Percentiles rank a stretch among this genome's conserved stretches.
Conservation (phyloP, 1,140 invertebrate species). For the Maniola jurtina region DNA sequence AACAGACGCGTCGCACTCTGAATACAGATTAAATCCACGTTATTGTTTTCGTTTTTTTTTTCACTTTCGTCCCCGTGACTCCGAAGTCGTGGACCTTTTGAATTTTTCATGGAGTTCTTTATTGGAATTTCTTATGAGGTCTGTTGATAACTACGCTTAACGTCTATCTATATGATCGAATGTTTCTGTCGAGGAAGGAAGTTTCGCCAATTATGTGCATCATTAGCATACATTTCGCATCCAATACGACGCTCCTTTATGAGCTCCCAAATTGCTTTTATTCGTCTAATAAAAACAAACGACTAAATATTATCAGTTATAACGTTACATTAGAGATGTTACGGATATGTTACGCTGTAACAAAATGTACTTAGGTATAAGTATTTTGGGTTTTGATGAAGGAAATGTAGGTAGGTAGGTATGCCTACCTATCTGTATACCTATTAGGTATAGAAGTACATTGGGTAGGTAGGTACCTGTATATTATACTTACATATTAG, state of each 20-base stretch:
- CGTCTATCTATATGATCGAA: conserved; percentile 65
- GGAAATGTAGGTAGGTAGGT: no score
- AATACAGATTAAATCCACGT: conserved; percentile 69
- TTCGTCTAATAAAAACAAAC: conserved; percentile 67
- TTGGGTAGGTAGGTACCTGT: no score
- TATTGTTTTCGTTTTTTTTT: conserved; percentile 71
- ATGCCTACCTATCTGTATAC: no score
- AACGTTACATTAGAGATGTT: conserved; percentile 12
- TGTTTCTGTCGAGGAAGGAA: conserved; percentile 66
- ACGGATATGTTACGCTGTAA: not conserved
- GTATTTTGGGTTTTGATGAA: not conserved
- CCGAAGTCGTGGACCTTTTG: conserved; percentile 59
- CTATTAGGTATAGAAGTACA: no score
- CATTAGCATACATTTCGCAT: conserved; percentile 74
- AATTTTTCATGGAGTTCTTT: conserved; percentile 71
- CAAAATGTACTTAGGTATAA: no score
- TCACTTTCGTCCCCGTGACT: conserved; percentile 59
- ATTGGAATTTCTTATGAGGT: conserved; percentile 67
- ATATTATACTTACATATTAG: no score
- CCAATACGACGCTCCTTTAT: conserved; percentile 60
- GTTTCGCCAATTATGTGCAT: conserved; percentile 64
- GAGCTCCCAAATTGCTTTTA: conserved; percentile 63
- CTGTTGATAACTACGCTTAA: conserved; percentile 49
- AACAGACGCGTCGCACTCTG: conserved; percentile 52
- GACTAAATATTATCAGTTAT: conserved; percentile 26